A percentile compares a stretch with the other conserved stretches of the same genome.
Conservation (phyloP, 1,140 invertebrate genomes). For the Bombus pascuorum region DNA sequence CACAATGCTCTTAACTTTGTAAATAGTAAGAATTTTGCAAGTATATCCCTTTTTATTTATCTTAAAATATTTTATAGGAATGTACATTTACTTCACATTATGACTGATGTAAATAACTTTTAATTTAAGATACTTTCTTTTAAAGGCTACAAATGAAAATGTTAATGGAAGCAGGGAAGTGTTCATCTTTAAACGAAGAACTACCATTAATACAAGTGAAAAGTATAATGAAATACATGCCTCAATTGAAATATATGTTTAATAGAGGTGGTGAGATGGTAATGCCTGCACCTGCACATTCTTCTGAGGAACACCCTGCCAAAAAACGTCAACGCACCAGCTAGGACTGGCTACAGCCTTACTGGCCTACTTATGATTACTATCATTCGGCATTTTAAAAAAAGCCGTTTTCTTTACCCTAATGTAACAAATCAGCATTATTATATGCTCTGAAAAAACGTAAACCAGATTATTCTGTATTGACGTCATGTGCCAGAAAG, state of each 20-base stretch:
- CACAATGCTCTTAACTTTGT: too few relatives aligned
- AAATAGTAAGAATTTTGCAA: neutral
- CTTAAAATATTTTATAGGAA: neutral
- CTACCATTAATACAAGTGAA: constrained; percentile 90
- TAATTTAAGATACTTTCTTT: constrained; percentile 65
- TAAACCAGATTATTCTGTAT: constrained; percentile 30
- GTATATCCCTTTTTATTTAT: constrained; percentile 5
- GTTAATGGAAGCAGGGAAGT: constrained; percentile 88
- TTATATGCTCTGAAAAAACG: constrained; percentile 9
- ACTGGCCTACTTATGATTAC: constrained; percentile 82
- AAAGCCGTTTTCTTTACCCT: constrained; percentile 37
- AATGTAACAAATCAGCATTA: constrained; percentile 23
- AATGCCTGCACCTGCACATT: constrained; percentile 73
- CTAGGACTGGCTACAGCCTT: constrained; percentile 85
- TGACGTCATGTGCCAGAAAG: constrained; percentile 49
- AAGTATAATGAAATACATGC: constrained; percentile 92
- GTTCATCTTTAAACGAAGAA: constrained; percentile 85
- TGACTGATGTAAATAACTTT: neutral
- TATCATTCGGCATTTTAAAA: constrained; percentile 81
- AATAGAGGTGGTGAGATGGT: constrained; percentile 75
- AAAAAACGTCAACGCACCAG: constrained; percentile 85
- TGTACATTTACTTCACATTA: neutral
- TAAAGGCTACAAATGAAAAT: constrained; percentile 88
- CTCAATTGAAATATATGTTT: constrained; percentile 93
- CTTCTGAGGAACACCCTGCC: constrained; percentile 80